Evolutionary conservation across 92 coral and sea anemone genomes (phyloP), one percentile per base, ranked within the genome.

Genomic region (Epizoanthus rinbou): DNA sequence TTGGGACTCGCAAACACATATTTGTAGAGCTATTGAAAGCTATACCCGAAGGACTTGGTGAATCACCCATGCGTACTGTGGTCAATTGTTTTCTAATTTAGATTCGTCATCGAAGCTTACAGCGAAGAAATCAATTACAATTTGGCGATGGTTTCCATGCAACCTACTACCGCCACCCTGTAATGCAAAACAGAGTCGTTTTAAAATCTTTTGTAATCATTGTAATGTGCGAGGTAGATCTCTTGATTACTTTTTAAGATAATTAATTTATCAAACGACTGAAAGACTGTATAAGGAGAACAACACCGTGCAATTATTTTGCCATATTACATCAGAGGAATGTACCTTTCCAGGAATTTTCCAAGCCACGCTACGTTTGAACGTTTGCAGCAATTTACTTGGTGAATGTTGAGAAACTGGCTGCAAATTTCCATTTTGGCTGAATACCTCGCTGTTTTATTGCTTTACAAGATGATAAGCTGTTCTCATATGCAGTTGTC

Each of bases 21-120:
- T 57, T n/a, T 78, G 53, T 43, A 62, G 57, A 60, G 24, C 13
- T 13, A 19, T 78, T 78, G 70, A 62, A 69, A 18, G 47, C 31
- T 60, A 78, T 78, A 60, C 82, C 70, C 82, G 64, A 41, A 78
- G 82, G 82, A 78, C 59, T 39, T 16, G n/a, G 5, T 35, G 45
- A 47, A 69, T 62, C 58, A 41, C 22, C 41, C 41, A 69, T 63
- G 35, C 14, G 8, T 47, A 7, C 54, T 11, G 14, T 47, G 15
- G 16, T 6, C 59, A 17, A 62, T 78, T 78, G 71, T 62, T 78
- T 58, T 56, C 5, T 24, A 56, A 31, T 74, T 37, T 16, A 23
- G 41, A 50, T 73, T 53, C 47, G 72, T 67, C 47, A 67, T 33
- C 17, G 17, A 33, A 37, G 45, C 45, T 67, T 67, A 28, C 19